Evolutionary conservation across 2,888 invertebrate genomes (phyloP).

Genomic region (Chaetogeoica ovagalla): DNA sequence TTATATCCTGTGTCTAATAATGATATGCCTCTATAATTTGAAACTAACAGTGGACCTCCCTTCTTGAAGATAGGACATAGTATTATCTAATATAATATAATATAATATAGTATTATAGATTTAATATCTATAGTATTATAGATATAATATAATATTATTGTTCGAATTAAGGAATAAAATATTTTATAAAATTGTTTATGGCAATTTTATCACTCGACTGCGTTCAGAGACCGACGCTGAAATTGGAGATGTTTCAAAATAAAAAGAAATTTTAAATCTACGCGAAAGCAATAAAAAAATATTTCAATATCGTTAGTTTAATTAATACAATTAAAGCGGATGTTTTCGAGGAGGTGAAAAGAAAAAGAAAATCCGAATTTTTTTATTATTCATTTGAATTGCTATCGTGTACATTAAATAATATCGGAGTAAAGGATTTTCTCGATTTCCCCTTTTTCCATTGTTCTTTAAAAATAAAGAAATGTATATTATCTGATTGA

Average conservation of each 20-base stretch:
- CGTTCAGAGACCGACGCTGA: background rate
- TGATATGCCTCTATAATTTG: too few relatives aligned
- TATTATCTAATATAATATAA: too few relatives aligned
- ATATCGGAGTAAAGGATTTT: background rate
- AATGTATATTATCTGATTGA: slow-evolving; percentile 24
- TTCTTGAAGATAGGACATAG: too few relatives aligned
- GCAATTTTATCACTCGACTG: background rate
- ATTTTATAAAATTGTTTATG: background rate
- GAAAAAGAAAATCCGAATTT: too few relatives aligned
- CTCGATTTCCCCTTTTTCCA: background rate
- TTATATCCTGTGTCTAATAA: too few relatives aligned
- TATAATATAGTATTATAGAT: too few relatives aligned
- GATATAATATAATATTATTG: too few relatives aligned
- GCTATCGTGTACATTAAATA: background rate
- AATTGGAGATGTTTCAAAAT: too few relatives aligned
- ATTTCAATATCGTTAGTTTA: background rate
- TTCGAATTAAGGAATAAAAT: background rate
- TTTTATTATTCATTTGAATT: background rate
- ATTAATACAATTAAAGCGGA: too few relatives aligned
- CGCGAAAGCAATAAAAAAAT: background rate
- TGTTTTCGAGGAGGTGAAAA: too few relatives aligned
- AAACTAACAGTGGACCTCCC: too few relatives aligned
- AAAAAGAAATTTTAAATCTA: background rate
- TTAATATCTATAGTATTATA: too few relatives aligned
- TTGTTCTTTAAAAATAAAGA: slow-evolving; percentile 2